A percentile compares a stretch with the other conserved stretches of the same genome.
phyloP scores from a whole-genome alignment of 2,888 invertebrate species.

The Nysson spinosus region DNA sequence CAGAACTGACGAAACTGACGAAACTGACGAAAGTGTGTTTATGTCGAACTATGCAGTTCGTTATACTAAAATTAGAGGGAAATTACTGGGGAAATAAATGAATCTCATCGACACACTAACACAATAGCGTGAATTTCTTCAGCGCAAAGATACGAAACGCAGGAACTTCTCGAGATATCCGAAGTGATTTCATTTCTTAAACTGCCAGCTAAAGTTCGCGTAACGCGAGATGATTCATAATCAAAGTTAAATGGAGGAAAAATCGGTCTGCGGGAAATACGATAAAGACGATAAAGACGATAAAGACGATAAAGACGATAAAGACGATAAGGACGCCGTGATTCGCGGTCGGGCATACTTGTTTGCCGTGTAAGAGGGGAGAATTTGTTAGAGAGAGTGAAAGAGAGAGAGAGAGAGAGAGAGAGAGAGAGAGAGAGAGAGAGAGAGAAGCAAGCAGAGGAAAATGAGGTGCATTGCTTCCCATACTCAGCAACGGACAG shows the following conservation, averaged over 20 bases:
- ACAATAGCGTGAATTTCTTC: constrained; percentile 34
- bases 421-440: constrained; percentile 7
- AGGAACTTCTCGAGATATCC: constrained; percentile 40
- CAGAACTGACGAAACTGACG: too few relatives aligned
- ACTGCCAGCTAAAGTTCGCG: constrained; percentile 49
- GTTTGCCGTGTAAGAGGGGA: constrained; percentile 44
- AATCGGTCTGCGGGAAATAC: constrained; percentile 52
- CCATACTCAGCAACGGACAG: constrained; percentile 37
- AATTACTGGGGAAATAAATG: background rate
- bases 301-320: too few relatives aligned
- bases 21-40: too few relatives aligned
- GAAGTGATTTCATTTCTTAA: constrained; percentile 49
- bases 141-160: constrained; percentile 24
- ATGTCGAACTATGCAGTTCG: too few relatives aligned
- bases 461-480: too few relatives aligned
- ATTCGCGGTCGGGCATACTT: constrained; percentile 54
- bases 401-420: constrained; percentile 18
- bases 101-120: constrained; percentile 8
- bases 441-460: too few relatives aligned
- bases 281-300: too few relatives aligned
- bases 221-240: constrained; percentile 55
- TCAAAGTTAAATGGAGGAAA: constrained; percentile 60
- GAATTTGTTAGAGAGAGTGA: constrained; percentile 38
- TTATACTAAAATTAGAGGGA: background rate
- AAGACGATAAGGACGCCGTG: constrained; percentile 52